A percentile compares a stretch with the other conserved stretches of the same genome.
Conservation (phyloP, 2,888 invertebrate species). For the Diplazon laetatorius region DNA sequence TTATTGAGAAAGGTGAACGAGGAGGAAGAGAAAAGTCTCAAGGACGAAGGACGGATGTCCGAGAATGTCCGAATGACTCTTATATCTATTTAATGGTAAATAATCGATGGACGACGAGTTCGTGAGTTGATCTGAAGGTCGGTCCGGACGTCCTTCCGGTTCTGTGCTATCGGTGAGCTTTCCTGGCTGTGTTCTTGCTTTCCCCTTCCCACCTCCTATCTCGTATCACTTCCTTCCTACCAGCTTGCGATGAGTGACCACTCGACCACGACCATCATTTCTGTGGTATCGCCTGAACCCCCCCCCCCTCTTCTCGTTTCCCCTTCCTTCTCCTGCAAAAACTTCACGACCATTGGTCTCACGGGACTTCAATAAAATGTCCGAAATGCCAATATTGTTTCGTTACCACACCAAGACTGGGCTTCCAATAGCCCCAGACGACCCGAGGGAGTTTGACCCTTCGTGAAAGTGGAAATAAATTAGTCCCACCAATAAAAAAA, state of each 20-base stretch:
- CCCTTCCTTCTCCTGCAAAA: constrained; percentile 16
- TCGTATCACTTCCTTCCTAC: constrained; percentile 62
- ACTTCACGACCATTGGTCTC: constrained; percentile 70
- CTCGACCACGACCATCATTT: constrained; percentile 44
- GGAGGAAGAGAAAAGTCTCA: constrained; percentile 20
- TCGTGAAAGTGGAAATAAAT: constrained; percentile 49
- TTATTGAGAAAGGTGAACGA: background rate
- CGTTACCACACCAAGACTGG: constrained; percentile 41
- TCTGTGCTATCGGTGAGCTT: constrained; percentile 32
- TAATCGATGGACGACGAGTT: constrained; percentile 76
- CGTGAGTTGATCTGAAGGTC: constrained; percentile 52
- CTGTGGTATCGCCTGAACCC: background rate
- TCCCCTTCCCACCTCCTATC: constrained; percentile 32
- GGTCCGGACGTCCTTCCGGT: constrained; percentile 16
- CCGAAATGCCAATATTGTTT: constrained; percentile 80
- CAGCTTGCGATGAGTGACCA: constrained; percentile 52
- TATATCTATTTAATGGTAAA: constrained; percentile 71
- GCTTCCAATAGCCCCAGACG: background rate
- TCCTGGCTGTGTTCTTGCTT: constrained; percentile 21
- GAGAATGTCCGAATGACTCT: constrained; percentile 50
- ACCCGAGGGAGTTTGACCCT: background rate
- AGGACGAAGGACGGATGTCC: constrained; percentile 10
- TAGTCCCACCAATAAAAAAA: too few species aligned
- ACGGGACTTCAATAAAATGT: constrained; percentile 81
- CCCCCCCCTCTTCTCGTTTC: too few species aligned